A percentile compares a stretch with the other conserved stretches of the same genome.
These are phyloP conservation scores for Sanderia malayensis DNA, from an alignment of 30 jellyfish, hydroid and myxozoan species.

Conservation along the genomic window DNA sequence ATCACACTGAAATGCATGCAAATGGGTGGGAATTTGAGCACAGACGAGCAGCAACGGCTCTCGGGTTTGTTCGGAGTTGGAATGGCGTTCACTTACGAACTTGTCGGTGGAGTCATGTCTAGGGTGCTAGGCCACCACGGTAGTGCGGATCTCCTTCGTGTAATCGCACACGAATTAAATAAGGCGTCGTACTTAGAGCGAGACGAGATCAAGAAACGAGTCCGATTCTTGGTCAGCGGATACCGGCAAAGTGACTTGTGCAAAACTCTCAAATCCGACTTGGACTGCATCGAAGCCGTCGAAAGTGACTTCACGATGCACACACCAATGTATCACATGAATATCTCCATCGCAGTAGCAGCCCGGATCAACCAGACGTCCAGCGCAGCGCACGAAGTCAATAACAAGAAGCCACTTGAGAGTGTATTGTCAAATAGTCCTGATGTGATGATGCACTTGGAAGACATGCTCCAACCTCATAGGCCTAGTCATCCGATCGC, in stretches of 20 bases:
- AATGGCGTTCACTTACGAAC: conserved; percentile 49
- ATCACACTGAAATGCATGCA: conserved; percentile 44
- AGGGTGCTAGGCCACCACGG: conserved; percentile 61
- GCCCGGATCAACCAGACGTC: neutral
- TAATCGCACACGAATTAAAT: conserved; percentile 59
- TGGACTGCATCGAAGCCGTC: conserved; percentile 63
- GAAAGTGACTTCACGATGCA: conserved; percentile 60
- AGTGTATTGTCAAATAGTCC: neutral
- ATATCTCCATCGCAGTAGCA: neutral
- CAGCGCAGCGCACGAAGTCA: neutral
- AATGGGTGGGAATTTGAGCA: conserved; percentile 20
- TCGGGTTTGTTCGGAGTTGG: conserved; percentile 56
- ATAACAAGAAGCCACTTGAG: neutral
- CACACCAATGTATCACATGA: conserved; percentile 27
- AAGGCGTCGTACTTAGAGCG: conserved; percentile 49
- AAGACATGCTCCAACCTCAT: conserved; percentile 19
- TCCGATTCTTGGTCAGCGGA: conserved; percentile 59
- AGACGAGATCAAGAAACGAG: conserved; percentile 58
- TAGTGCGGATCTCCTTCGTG: conserved; percentile 60
- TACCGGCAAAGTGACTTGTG: conserved; percentile 54
- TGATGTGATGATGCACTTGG: conserved; percentile 2
- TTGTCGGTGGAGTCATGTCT: conserved; percentile 54
- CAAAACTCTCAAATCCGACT: conserved; percentile 43
- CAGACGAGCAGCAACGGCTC: conserved; percentile 44
- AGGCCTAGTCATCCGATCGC: conserved; percentile 15